Evolutionary conservation across 2,113 vertebrate species (phyloP), one percentile per base, ranked within the genome.

Genomic region (Haemorhous mexicanus): DNA sequence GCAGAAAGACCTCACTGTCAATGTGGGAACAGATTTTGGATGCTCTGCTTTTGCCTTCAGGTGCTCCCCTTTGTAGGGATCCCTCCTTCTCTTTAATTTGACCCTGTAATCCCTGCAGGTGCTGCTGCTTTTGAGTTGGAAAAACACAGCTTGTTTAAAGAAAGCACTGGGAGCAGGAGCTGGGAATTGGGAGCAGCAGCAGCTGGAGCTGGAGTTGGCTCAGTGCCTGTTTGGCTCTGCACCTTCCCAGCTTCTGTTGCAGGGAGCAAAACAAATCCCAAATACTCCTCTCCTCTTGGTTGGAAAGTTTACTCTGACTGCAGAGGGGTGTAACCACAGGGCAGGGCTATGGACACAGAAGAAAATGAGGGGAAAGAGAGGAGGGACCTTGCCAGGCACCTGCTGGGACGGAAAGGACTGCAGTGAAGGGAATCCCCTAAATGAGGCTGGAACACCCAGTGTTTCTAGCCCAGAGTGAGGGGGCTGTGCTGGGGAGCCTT

Each of bases 381-480:
- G 23, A 93, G 22, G 33, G 68, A 46, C 24, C 27, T 70, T 47
- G 69, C 10, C 49, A 73, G 67, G 49, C 27, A 56, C 28, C 41
- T 35, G 80, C 4, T 74, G 68, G 61, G 43, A 62, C n/a, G 3
- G 0, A 0, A 9, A 1, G 64, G 80, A 9, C 30, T 46, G n/a
- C 32, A 46, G 0, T 0, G 6, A 69, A 50, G 43, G 41, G 49
- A 69, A 59, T 68, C 26, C 53, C 70, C 62, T 49, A 8, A 39
- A 46, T 2, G 11, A 16, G 15, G 10, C 21, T 0, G 2, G 20
- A 67, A 59, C 0, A 0, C 13, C 16, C 81, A 3, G 8, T 0
- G 8, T 12, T 32, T 53, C 74, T 74, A 79, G 52, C 61, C 49
- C 61, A 16, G 58, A 61, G 39, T 2, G 0, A 7, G 43, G 35